Percentiles rank a stretch among this genome's conserved stretches.
Conservation (phyloP, 2,797 vertebrate genomes). For the Cossypha heuglini region DNA sequence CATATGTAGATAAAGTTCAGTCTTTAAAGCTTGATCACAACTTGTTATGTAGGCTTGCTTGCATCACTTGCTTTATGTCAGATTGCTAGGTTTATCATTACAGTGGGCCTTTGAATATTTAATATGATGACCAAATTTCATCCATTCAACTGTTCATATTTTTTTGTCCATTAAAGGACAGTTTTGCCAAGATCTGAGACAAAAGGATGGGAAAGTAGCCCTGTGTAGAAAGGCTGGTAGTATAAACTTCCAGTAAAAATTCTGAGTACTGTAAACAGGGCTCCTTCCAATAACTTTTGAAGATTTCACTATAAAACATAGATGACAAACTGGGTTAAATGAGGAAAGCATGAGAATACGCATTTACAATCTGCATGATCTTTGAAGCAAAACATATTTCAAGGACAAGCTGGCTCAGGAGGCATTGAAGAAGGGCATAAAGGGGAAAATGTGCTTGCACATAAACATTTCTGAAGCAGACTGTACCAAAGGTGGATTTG, state of each 20-base stretch:
- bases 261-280: background rate
- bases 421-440: background rate
- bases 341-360: background rate
- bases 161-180: background rate
- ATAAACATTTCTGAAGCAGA: background rate
- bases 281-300: background rate
- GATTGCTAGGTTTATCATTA: background rate
- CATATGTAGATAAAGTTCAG: accelerated
- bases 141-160: background rate
- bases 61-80: background rate
- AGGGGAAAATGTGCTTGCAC: background rate
- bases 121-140: background rate
- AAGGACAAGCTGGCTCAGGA: background rate
- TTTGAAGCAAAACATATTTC: background rate
- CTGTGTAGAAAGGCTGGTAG: background rate
- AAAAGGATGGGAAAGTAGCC: background rate
- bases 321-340: background rate
- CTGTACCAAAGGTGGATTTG: background rate
- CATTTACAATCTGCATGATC: accelerated
- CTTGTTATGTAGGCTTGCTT: background rate
- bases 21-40: background rate
- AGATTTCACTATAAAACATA: accelerated
- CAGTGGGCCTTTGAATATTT: background rate
- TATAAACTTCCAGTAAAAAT: background rate
- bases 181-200: background rate